A percentile compares a stretch with the other conserved stretches of the same genome.
Conservation (phyloP, 2,797 vertebrate genomes). For the Telmatherina bonti region DNA sequence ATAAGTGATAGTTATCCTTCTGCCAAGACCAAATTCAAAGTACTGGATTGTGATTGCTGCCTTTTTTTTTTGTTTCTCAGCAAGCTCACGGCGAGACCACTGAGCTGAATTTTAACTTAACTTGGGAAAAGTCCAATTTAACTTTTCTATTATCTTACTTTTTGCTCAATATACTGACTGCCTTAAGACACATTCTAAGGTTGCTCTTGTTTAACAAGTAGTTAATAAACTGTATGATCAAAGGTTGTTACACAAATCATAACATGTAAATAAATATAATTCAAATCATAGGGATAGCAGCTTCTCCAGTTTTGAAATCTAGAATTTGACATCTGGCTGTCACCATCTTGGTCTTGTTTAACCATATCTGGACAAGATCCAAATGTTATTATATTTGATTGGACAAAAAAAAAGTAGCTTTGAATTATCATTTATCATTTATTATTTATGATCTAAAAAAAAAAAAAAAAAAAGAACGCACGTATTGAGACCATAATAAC, state of each 20-base stretch:
- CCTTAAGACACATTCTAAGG: neutral
- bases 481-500: no score
- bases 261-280: neutral
- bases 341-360: neutral
- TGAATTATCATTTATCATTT: no score
- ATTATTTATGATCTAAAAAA: no score
- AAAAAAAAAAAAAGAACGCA: no score
- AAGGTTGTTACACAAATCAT: neutral
- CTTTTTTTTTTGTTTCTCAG: neutral
- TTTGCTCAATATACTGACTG: neutral
- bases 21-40: neutral
- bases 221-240: no score
- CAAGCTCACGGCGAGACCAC: neutral
- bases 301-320: no score
- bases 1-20: neutral
- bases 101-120: neutral
- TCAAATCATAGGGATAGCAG: neutral
- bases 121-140: neutral
- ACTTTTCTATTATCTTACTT: neutral
- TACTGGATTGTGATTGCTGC: neutral
- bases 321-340: no score
- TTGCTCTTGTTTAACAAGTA: neutral
- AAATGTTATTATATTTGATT: no score
- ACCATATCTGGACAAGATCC: neutral
- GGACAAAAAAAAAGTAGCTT: no score